Conservation (phyloP, 1,140 invertebrate genomes). For the Phthorimaea operculella region DNA sequence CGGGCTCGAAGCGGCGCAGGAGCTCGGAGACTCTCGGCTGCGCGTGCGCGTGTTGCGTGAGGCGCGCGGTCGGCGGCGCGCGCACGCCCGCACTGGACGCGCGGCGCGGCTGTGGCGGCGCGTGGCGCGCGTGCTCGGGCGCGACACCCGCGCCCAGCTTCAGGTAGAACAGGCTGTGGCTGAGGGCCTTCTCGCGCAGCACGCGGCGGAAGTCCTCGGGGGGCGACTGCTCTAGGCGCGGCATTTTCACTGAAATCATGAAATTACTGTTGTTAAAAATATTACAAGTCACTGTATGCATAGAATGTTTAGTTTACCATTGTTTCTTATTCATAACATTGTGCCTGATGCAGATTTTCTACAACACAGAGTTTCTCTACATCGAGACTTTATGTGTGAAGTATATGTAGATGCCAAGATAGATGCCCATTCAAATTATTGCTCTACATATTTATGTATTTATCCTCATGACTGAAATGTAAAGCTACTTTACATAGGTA, state of each 20-base stretch:
- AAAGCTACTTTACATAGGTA: too few species aligned
- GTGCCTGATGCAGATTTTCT: too few species aligned
- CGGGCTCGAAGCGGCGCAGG: constrained; percentile 46
- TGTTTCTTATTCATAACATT: background rate
- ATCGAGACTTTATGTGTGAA: too few species aligned
- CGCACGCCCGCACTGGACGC: constrained; percentile 39
- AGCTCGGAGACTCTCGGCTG: constrained; percentile 55
- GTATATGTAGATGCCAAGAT: too few species aligned
- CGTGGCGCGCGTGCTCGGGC: constrained; percentile 29
- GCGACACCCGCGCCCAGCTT: constrained; percentile 51
- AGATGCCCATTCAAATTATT: too few species aligned
- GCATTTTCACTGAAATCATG: constrained; percentile 34
- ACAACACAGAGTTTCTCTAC: too few species aligned
- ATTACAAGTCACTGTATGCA: background rate
- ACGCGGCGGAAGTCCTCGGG: constrained; percentile 60
- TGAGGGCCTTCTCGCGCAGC: constrained; percentile 60
- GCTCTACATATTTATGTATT: too few species aligned
- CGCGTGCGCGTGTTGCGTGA: constrained; percentile 29
- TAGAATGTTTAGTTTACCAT: background rate
- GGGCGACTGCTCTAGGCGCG: constrained; percentile 46
- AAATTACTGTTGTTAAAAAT: background rate
- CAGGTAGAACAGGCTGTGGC: constrained; percentile 62
- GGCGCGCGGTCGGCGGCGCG: constrained; percentile 42
- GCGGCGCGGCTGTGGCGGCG: constrained; percentile 17
- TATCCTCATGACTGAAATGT: too few species aligned